Evolutionary conservation across 2,113 vertebrate species (phyloP).

Genomic region (Todiramphus chloris): DNA sequence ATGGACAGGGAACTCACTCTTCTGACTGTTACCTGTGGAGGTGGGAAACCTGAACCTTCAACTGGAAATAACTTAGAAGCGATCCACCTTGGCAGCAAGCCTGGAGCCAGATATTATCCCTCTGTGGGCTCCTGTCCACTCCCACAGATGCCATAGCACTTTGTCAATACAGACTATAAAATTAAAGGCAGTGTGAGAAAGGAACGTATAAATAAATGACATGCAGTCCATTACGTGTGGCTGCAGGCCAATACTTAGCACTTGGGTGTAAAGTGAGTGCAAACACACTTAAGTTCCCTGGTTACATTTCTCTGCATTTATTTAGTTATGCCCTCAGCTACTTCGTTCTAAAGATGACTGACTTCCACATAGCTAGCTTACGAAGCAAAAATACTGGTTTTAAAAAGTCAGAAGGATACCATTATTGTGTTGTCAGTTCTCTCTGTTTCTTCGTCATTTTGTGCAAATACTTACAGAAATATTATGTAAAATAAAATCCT

Average conservation of each 20-base stretch:
- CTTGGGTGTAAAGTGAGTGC: neutral
- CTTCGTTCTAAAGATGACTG: neutral
- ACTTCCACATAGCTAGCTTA: neutral
- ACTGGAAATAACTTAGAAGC: neutral
- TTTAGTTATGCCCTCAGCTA: neutral
- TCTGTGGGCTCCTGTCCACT: neutral
- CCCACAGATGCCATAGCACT: neutral
- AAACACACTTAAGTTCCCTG: neutral
- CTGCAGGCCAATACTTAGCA: neutral
- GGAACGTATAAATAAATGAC: neutral
- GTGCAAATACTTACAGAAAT: neutral
- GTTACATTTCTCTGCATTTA: neutral
- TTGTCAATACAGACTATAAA: slow-evolving; percentile 32
- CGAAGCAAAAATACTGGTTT: neutral
- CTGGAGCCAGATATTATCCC: neutral
- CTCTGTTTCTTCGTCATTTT: neutral
- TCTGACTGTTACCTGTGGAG: slow-evolving; percentile 1
- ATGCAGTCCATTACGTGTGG: neutral
- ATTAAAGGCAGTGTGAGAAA: neutral
- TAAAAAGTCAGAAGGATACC: neutral
- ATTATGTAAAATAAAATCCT: neutral
- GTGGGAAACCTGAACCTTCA: neutral
- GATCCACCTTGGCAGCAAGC: neutral
- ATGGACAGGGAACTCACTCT: neutral
- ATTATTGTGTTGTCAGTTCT: neutral